Evolutionary conservation across 1,140 invertebrate genomes (phyloP), one percentile per base, ranked within the genome.

Genomic region (Phenacoccus solenopsis): DNA sequence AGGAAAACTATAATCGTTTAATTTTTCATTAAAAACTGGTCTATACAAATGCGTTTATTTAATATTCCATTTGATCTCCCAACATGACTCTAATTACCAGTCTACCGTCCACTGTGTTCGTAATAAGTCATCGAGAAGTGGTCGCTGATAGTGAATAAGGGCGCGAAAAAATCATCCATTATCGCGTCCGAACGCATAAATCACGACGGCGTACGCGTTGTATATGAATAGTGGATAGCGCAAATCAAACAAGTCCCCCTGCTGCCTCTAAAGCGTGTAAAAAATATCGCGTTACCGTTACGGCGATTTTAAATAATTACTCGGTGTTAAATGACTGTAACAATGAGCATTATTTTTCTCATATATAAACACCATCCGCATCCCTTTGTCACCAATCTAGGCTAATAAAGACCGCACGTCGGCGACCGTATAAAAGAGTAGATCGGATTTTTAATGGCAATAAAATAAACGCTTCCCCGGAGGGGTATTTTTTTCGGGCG

Each of bases 391-490:
- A 49, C 38, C 38, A 49, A n/a, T 49, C 16, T 49, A 10, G n/a
- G 38, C 38, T 49, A 49, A 49, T 49, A 49, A 49, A 49, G 38
- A 49, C 38, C 38, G 38, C 38, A 49, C 38, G n/a, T n/a, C n/a
- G n/a, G n/a, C 4, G 38, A 16, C 20, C 5, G 38, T 49, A 49
- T 3, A 49, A 49, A n/a, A 49, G 20, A 49, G 16, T 2, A 49
- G 38, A 49, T 49, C 38, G 5, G 38, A 49, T 5, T 49, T 49
- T 49, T 49, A 49, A 49, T 49, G 38, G 38, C 38, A 49, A 49
- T 49, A 49, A 49, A 49, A 49, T 49, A 49, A 49, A 49, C 38
- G 38, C 20, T 9, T 4, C 16, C 38, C 38, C 38, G n/a, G 38
- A 49, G 38, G 38, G 38, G 38, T 49, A n/a, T 49, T 49, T 49